These are phyloP conservation scores for Pseudonaja textilis DNA, from an alignment of 2,113 vertebrate genomes.

Conservation along the genomic window DNA sequence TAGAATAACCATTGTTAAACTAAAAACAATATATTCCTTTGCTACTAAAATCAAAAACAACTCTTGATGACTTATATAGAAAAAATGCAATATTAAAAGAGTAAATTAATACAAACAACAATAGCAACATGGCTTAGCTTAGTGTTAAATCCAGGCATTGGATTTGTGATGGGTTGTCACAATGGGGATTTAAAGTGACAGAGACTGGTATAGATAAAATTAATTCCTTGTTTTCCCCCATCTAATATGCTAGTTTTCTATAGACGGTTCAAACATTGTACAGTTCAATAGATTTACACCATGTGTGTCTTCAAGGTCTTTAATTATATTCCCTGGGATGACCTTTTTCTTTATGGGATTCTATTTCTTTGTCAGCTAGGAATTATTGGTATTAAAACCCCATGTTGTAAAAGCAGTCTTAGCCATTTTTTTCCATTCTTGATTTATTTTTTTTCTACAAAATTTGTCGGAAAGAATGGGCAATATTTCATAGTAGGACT, in stretches of 20 bases:
- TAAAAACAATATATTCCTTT: background rate
- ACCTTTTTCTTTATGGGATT: background rate
- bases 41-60: background rate
- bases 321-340: background rate
- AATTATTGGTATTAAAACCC: background rate
- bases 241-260: background rate
- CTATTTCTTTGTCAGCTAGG: background rate
- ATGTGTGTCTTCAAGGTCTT: background rate
- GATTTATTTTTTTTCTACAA: background rate
- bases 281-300: background rate
- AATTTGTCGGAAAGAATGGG: background rate
- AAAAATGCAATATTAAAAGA: background rate
- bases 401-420: background rate
- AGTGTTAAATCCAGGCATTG: background rate
- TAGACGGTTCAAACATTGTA: background rate
- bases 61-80: background rate
- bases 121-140: background rate
- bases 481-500: background rate
- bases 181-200: background rate
- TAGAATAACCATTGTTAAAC: background rate
- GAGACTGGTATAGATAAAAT: background rate
- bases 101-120: background rate
- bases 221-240: too few species aligned
- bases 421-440: background rate
- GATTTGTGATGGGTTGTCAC: background rate